These are phyloP conservation scores for Drosophila chauvacae DNA, from an alignment of 1,140 invertebrate genomes.

Conservation along the genomic window DNA sequence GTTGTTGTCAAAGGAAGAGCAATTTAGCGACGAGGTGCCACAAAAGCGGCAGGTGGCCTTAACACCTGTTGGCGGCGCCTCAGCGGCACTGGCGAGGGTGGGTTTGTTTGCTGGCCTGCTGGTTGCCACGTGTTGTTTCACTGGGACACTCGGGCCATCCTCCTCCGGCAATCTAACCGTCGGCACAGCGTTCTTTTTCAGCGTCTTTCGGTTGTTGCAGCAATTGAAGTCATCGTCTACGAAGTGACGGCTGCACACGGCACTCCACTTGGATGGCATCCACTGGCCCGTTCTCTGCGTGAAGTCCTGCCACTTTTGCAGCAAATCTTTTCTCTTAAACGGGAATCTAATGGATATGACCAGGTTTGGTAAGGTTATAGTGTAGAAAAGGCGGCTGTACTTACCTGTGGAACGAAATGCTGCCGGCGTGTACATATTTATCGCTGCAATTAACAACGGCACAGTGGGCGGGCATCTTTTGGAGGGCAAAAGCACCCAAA, in stretches of 20 bases:
- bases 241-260: conserved; percentile 79
- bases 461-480: conserved; percentile 76
- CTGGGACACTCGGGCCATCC: conserved; percentile 21
- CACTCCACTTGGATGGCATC: conserved; percentile 80
- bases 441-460: conserved; percentile 78
- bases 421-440: conserved; percentile 79
- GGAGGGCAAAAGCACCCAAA: not conserved
- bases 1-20: conserved; percentile 72
- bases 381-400: not conserved
- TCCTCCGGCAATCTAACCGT: conserved; percentile 34
- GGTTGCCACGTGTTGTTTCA: conserved; percentile 44
- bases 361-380: not conserved
- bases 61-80: conserved; percentile 13
- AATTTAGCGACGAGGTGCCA: conserved; percentile 48
- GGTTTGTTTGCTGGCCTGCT: conserved; percentile 17
- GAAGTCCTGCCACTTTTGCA: conserved; percentile 78
- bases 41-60: conserved; percentile 75
- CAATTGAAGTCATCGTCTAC: conserved; percentile 69
- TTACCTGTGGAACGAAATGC: conserved; percentile 81
- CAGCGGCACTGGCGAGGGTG: conserved; percentile 41
- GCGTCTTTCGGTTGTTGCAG: conserved; percentile 64
- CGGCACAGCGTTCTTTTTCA: conserved; percentile 78
- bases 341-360: conserved; percentile 60
- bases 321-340: conserved; percentile 68
- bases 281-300: conserved; percentile 67